Evolutionary conservation across 1,140 invertebrate species (phyloP).

Genomic region (Thaumatotibia leucotreta): DNA sequence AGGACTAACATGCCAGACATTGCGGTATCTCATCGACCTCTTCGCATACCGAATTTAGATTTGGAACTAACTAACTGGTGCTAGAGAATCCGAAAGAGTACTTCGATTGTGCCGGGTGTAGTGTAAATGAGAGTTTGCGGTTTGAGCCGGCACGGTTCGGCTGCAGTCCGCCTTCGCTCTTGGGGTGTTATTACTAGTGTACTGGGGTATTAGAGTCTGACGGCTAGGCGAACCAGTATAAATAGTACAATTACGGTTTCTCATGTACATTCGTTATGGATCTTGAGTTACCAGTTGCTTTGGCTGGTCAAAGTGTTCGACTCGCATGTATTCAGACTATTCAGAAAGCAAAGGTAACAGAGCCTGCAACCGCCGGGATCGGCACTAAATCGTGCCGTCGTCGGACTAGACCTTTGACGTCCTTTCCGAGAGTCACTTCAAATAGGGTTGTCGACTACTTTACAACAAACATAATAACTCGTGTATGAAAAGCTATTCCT

Average conservation of each 20-base stretch:
- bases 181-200: not conserved
- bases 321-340: not conserved
- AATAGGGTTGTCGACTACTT: conserved; percentile 7
- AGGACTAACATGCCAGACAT: not conserved
- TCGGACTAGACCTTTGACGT: conserved; percentile 12
- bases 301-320: not conserved
- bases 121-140: conserved; percentile 14
- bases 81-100: conserved; percentile 4
- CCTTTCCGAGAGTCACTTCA: not conserved
- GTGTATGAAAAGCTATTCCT: too few species aligned
- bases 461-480: too few species aligned
- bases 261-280: not conserved
- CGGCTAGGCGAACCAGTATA: not conserved
- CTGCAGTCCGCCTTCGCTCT: not conserved
- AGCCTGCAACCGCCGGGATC: not conserved
- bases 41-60: not conserved
- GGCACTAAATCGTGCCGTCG: conserved; percentile 17
- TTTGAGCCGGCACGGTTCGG: conserved; percentile 1
- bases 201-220: not conserved
- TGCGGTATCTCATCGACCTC: not conserved
- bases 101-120: not conserved
- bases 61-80: not conserved
- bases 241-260: not conserved
- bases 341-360: too few species aligned
- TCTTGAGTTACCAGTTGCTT: not conserved